A percentile compares a stretch with the other conserved stretches of the same genome.
phyloP scores from a whole-genome alignment of 2,113 vertebrate species.

The Gasterosteus aculeatus region DNA sequence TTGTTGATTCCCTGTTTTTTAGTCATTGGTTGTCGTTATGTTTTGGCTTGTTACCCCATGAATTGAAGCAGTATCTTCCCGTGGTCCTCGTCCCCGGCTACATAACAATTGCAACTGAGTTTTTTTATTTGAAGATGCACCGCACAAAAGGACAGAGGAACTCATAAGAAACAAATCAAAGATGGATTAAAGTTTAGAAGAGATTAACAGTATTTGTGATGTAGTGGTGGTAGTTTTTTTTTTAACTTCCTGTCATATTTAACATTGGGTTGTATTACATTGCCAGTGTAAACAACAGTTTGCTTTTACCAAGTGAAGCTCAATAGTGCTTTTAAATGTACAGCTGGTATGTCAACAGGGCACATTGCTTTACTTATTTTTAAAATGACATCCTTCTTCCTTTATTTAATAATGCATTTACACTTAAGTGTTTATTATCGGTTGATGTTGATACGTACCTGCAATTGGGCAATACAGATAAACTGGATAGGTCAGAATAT shows the following conservation, averaged over 20 bases:
- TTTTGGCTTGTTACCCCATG: not conserved
- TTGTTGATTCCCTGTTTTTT: conserved; percentile 10
- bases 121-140: too few species aligned
- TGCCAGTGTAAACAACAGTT: not conserved
- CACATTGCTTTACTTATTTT: not conserved
- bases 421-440: too few species aligned
- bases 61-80: not conserved
- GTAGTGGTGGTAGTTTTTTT: not conserved
- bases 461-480: too few species aligned
- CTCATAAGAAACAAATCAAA: not conserved
- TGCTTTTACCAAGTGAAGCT: not conserved
- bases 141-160: not conserved
- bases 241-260: too few species aligned
- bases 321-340: not conserved
- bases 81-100: not conserved
- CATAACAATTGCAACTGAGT: not conserved
- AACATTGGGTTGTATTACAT: not conserved
- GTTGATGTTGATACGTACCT: too few species aligned
- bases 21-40: not conserved
- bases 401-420: not conserved
- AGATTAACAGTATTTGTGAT: not conserved
- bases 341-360: not conserved
- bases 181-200: not conserved
- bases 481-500: too few species aligned
- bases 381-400: not conserved